Conservation (phyloP, 2,797 vertebrate genomes). For the Enteromius afrohamiltoni region DNA sequence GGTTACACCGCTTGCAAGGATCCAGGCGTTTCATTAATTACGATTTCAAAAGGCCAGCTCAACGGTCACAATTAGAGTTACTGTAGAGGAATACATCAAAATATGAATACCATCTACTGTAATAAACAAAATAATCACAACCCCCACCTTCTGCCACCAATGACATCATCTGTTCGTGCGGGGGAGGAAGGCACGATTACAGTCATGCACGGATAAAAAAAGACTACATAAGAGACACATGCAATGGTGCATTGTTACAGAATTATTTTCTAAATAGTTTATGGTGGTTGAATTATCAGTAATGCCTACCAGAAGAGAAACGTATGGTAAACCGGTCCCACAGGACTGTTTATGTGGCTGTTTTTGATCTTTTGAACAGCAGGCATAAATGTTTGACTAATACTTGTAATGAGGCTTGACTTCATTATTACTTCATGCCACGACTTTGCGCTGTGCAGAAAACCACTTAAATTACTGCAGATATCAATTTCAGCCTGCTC, state of each 20-base stretch:
- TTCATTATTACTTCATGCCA: too few species aligned
- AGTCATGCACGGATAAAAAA: conserved; percentile 6
- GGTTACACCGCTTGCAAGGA: not conserved
- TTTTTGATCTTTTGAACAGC: conserved; percentile 43
- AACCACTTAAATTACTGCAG: conserved; percentile 57
- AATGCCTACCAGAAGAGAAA: conserved; percentile 33
- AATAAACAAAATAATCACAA: conserved; percentile 34
- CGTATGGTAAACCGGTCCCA: conserved; percentile 13
- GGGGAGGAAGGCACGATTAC: conserved; percentile 15
- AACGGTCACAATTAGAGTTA: not conserved
- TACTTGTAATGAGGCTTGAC: conserved; percentile 58
- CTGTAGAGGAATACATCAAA: conserved; percentile 23
- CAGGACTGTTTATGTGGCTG: not conserved
- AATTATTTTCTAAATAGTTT: conserved; percentile 6
- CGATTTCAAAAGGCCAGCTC: not conserved
- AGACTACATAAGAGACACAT: not conserved
- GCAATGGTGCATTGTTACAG: conserved; percentile 5
- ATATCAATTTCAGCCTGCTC: conserved; percentile 62
- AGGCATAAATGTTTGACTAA: conserved; percentile 46
- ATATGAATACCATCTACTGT: conserved; percentile 22
- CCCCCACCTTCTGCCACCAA: not conserved
- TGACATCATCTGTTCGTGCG: not conserved
- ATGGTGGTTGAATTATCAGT: conserved; percentile 4
- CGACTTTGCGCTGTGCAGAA: conserved; percentile 56
- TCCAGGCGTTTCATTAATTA: not conserved